Base-by-base conservation (phyloP, 2,797 vertebrate species). In the Myioborus melanocephalus region DNA sequence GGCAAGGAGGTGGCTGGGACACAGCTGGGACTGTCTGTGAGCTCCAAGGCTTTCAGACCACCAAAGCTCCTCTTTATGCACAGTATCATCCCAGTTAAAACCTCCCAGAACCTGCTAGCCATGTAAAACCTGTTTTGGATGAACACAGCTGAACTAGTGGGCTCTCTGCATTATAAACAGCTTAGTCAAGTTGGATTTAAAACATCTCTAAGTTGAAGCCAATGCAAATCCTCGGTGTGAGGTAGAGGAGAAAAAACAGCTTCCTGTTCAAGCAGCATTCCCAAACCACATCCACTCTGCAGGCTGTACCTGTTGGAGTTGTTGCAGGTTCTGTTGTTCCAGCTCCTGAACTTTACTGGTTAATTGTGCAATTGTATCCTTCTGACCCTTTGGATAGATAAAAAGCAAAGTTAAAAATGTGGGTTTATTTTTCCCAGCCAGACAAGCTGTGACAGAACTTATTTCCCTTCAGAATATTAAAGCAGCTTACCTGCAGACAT, bases 401-500 rank as follows among this genome's bases (percentile, higher is more conserved):
- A 28, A 59, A 55, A 2, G 11, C 63, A 46, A 46, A 37, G 4
- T 95, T 9, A 92, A 70, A 90, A 85, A 49, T 0, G 28, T 32
- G 61, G 66, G 1, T 6, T 5, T 52, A 47, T 64, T 64, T 87
- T 59, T 63, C 66, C 35, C 76, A 94, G 70, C 7, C 24, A 64
- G 47, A 82, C 80, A 55, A 26, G 69, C 23, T 52, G 23, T 50
- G 37, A 26, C 8, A 63, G 44, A 70, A n/a, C 22, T 78, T 61
- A 65, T 8, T 83, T 64, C 41, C 55, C 21, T 39, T 66, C 19
- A 85, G 41, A 75, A 71, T 44, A 77, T 17, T 17, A 52, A 63
- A 27, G 14, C 46, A 90, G 20, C 46, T 83, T 91, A 98, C 98
- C 98, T 98, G 98, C 83, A 98, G 90, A 93, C 98, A 98, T 63